phyloP scores from a whole-genome alignment of 2,888 invertebrate genomes.

The Chloromyia formosa region DNA sequence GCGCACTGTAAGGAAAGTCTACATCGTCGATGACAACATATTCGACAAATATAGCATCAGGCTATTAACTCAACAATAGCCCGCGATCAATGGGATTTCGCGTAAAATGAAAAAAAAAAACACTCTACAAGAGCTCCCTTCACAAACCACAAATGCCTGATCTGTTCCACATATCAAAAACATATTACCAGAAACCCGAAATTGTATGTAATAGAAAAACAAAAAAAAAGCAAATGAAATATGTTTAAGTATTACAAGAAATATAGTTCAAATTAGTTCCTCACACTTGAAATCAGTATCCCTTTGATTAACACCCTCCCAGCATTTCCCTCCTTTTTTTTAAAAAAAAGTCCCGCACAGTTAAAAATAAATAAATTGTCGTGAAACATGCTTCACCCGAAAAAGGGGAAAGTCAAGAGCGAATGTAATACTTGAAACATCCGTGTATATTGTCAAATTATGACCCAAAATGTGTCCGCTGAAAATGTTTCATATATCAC shows the following conservation, averaged over 20 bases:
- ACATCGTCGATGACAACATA: too few relatives aligned
- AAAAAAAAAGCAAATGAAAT: background rate
- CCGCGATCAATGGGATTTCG: too few relatives aligned
- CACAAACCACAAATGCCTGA: background rate
- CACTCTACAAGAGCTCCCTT: too few relatives aligned
- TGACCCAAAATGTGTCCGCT: slow-evolving; percentile 30
- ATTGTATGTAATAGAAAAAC: background rate
- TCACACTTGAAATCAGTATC: slow-evolving; percentile 26
- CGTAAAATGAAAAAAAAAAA: too few relatives aligned
- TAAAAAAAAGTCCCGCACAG: slow-evolving; percentile 13
- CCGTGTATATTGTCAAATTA: slow-evolving; percentile 27
- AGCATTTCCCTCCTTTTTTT: background rate
- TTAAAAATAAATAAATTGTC: slow-evolving; percentile 35
- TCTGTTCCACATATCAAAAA: slow-evolving; percentile 12
- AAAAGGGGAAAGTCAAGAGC: slow-evolving; percentile 16
- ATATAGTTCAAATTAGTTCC: slow-evolving; percentile 28
- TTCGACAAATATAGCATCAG: too few relatives aligned
- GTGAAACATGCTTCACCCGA: background rate
- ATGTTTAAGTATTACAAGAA: background rate
- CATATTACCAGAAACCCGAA: background rate
- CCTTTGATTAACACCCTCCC: slow-evolving; percentile 20
- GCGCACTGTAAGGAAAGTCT: too few relatives aligned
- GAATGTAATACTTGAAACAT: background rate
- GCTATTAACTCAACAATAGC: too few relatives aligned
- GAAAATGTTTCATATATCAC: slow-evolving; percentile 34